These are phyloP conservation scores for Hucho hucho DNA, from an alignment of 2,113 vertebrate genomes.

Conservation along the genomic window DNA sequence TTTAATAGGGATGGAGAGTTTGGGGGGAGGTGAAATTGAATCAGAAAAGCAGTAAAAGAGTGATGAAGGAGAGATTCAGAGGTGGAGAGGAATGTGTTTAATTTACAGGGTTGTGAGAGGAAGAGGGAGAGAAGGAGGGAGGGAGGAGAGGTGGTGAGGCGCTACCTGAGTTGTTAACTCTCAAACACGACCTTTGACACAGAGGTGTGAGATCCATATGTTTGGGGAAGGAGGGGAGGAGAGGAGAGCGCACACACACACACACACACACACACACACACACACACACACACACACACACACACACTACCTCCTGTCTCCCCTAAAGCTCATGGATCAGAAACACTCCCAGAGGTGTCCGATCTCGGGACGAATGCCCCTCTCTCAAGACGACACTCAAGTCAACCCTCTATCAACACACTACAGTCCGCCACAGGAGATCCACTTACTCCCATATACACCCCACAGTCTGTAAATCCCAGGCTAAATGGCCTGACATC, in stretches of 20 bases:
- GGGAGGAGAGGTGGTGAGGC: constrained; percentile 32
- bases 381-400: neutral
- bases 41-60: constrained; percentile 14
- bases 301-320: neutral
- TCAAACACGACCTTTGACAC: constrained; percentile 68
- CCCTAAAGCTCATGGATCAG: neutral
- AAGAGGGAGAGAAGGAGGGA: constrained; percentile 14
- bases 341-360: neutral
- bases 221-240: constrained; percentile 1
- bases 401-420: neutral
- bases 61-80: neutral
- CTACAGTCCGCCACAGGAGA: neutral
- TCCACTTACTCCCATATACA: neutral
- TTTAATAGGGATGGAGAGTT: neutral
- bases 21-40: constrained; percentile 19
- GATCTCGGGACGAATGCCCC: neutral
- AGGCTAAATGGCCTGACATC: neutral
- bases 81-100: constrained; percentile 50
- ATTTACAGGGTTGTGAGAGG: constrained; percentile 57
- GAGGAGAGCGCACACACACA: neutral
- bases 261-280: too few relatives aligned
- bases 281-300: too few relatives aligned
- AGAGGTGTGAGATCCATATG: constrained; percentile 62
- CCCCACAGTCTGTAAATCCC: neutral
- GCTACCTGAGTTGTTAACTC: constrained; percentile 58